phyloP scores from a whole-genome alignment of 2,113 vertebrate species.

The Centrocercus urophasianus region DNA sequence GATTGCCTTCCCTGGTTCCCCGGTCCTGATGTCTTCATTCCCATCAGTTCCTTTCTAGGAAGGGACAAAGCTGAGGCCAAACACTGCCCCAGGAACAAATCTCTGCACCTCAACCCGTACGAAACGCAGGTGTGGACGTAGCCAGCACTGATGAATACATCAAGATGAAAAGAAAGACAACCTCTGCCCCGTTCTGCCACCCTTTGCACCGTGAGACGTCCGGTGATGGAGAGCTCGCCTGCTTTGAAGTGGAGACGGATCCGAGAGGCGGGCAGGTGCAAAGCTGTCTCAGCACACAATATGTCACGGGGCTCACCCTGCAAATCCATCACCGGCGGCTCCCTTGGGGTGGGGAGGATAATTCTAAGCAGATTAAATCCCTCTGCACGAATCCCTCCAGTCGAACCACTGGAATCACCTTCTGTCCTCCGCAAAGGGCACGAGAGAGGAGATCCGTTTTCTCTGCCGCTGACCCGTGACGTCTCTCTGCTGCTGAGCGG shows the following conservation, averaged over 20 bases:
- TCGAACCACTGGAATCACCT: not conserved
- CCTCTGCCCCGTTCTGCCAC: not conserved
- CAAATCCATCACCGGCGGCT: not conserved
- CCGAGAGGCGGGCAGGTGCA: not conserved
- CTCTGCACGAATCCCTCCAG: not conserved
- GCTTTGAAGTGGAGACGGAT: not conserved
- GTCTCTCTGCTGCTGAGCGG: not conserved
- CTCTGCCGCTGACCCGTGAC: not conserved
- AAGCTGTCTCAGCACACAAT: not conserved
- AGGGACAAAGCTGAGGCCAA: not conserved
- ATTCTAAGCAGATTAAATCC: not conserved
- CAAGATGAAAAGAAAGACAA: not conserved
- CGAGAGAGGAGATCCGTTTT: not conserved
- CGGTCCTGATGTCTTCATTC: not conserved
- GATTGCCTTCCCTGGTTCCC: not conserved
- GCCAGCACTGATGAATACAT: not conserved
- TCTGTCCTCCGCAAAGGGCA: not conserved
- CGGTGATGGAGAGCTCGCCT: not conserved
- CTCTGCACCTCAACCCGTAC: not conserved
- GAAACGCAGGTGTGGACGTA: accelerated
- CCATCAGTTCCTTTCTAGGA: not conserved
- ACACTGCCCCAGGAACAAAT: not conserved
- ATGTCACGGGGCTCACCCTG: not conserved
- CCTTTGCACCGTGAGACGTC: accelerated
- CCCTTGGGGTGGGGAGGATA: not conserved